Conservation (phyloP, 2,113 vertebrate genomes). For the Orcinus orca region DNA sequence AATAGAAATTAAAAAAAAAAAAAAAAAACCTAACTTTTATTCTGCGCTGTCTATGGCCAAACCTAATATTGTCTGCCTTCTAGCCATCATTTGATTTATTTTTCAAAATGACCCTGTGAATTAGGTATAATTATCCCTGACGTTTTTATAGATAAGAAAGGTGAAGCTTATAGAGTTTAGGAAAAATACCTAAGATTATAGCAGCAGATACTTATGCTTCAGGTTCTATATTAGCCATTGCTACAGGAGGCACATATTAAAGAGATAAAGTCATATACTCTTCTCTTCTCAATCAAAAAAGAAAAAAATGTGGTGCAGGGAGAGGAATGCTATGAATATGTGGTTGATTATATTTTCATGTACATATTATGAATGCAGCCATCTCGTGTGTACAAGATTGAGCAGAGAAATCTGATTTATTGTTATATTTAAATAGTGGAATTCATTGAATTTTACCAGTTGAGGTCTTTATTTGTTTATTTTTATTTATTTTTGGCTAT, state of each 20-base stretch:
- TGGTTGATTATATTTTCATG: background rate
- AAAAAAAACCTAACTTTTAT: background rate
- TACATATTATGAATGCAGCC: background rate
- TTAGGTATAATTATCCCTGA: background rate
- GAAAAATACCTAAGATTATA: background rate
- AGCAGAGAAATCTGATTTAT: background rate
- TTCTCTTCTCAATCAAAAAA: background rate
- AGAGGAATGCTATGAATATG: background rate
- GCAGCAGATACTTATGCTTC: background rate
- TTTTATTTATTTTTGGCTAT: too few relatives aligned
- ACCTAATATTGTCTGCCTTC: background rate
- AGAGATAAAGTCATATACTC: background rate
- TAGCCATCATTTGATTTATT: background rate
- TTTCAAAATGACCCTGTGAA: background rate
- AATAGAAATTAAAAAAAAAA: too few relatives aligned
- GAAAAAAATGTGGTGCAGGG: background rate
- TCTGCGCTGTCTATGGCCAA: background rate
- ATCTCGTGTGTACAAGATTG: background rate
- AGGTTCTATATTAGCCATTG: background rate
- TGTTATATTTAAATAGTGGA: background rate
- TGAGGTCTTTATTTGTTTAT: background rate
- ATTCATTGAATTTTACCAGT: background rate
- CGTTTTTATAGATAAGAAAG: background rate
- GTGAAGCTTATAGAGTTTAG: background rate
- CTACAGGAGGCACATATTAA: background rate